Evolutionary conservation across 2,113 vertebrate genomes (phyloP), one percentile per base, ranked within the genome.

Genomic region (Nothocercus julius): DNA sequence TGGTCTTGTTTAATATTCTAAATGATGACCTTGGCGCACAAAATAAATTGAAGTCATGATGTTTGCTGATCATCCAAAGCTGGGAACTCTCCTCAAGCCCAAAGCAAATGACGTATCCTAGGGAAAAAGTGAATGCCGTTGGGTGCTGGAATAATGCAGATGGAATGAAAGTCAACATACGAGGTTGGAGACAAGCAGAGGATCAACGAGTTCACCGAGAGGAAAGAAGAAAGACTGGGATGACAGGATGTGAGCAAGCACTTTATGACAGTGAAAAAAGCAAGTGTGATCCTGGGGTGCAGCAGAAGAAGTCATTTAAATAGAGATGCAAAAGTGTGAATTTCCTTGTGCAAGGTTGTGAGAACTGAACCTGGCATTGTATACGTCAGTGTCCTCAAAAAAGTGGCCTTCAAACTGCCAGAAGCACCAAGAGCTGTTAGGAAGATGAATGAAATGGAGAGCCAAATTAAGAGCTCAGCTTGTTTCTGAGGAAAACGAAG

Each of bases 281-380:
- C 51, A 76, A 27, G 56, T n/a, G 7, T 36, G 20, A 4, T 72
- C 21, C 19, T 56, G 2, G 11, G 18, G 10, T 73, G n/a, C 25
- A 89, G 21, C 75, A 68, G n/a, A 83, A 79, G 44, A 63, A 36
- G 40, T 92, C 11, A 6, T 67, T 61, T 89, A 34, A 69, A 74
- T 27, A 47, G 13, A 51, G 13, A 28, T 18, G 8, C 9, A 10
- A 2, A 79, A 87, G 9, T 8, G 5, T 47, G 62, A 62, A n/a
- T 34, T 82, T 81, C 10, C 4, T 44, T 47, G 21, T 20, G 54
- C 4, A 11, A 36, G 30, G 17, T 79, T 19, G 4, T 24, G 80
- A 70, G 56, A 70, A 51, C 28, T 0, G 0, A 59, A 59, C 17
- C 17, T 69, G 61, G 56, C 25, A 18, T 70, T 0, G 0, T 62